Evolutionary conservation across 2,113 vertebrate species (phyloP).

Genomic region (Pomatostomus ruficeps): DNA sequence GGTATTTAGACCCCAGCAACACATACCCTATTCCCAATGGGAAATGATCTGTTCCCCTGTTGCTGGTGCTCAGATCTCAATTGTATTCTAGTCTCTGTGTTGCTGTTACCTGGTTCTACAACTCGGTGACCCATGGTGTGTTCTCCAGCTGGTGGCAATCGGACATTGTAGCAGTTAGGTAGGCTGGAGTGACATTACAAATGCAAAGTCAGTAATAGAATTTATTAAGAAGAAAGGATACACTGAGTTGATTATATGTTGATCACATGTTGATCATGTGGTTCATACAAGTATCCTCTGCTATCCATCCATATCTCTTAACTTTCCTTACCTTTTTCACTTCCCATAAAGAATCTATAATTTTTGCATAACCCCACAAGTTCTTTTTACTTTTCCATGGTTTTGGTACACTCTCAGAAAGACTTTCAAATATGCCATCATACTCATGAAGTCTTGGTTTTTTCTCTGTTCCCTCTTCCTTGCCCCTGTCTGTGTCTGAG

Average conservation of each 20-base stretch:
- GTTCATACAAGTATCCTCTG: background rate
- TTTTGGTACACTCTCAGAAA: background rate
- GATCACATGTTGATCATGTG: background rate
- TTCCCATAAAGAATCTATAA: background rate
- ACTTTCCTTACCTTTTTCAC: background rate
- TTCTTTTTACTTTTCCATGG: background rate
- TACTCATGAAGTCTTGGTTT: background rate
- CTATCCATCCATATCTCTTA: background rate
- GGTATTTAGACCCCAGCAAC: background rate
- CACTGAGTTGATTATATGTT: background rate
- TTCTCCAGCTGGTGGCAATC: background rate
- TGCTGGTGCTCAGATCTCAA: background rate
- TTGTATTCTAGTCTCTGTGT: background rate
- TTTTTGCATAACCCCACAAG: background rate
- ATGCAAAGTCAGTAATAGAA: background rate
- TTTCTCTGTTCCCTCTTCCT: background rate
- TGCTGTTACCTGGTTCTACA: background rate
- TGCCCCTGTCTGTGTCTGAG: background rate
- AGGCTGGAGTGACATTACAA: background rate
- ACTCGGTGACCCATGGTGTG: rapidly evolving
- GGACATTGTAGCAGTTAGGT: rapidly evolving
- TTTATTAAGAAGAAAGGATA: background rate
- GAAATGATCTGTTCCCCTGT: background rate
- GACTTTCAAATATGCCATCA: background rate
- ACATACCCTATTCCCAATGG: rapidly evolving